Base-by-base conservation (phyloP, 1,140 invertebrate species). In the Leptinotarsa texana region DNA sequence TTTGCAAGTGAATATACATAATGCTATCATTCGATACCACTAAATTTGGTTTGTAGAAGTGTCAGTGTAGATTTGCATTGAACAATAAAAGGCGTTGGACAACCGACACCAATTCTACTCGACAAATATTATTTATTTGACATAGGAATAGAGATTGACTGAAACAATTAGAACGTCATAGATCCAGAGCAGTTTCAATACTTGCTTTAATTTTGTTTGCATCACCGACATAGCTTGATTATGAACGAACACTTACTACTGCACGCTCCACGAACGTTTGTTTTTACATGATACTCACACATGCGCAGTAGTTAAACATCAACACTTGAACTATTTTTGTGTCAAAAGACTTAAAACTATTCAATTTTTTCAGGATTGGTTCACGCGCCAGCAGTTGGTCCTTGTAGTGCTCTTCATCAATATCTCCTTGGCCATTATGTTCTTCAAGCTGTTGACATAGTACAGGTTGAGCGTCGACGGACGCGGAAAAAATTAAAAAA, bases 401-500 rank as follows among this genome's bases (percentile, higher is more conserved):
- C 94, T 99, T 88, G 88, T 98, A 84, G 95, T 99, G 78, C 91
- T 98, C 79, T 95, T 98, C 87, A 92, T 98, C 87, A 99, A 98
- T 89, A 93, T 98, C 86, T 96, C 95, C 80, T 88, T 99, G 90
- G 96, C 96, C 83, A 93, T 97, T 87, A 95, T 98, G 92, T 98
- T 98, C 89, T 96, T 97, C 90, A 98, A 98, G 87, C 89, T 98
- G 87, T 89, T 98, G 79, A 96, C 95, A 91, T 96, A 95, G 92
- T 83, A 83, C 76, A 82, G 75, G 82, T 66, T 80, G 71, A 51
- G 81, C 82, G 83, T 83, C 76, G 51, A 63, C 47, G 71, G 71
- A 73, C 71, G 71, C 69, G 49, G 49, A 63, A 33, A 27, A 75
- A 66, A 71, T 73, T 75, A 73, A 21, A 74, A 13, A 66, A 73